Evolutionary conservation across 2,888 invertebrate genomes (phyloP).

Genomic region (Druceiella hillmani): DNA sequence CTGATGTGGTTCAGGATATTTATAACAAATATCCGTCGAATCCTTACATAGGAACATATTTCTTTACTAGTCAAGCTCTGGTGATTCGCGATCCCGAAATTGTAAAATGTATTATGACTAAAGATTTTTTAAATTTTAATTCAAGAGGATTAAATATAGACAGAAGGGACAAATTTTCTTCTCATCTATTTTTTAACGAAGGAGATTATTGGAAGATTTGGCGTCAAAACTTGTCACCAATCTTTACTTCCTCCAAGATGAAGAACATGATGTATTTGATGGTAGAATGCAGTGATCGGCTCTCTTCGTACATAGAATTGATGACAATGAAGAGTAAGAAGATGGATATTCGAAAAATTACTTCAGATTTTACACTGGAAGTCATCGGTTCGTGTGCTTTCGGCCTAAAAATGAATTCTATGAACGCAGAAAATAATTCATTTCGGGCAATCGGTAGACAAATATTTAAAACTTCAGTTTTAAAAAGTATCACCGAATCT

Average conservation of each 20-base stretch:
- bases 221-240: neutral
- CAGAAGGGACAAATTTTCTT: too few relatives aligned
- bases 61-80: too few relatives aligned
- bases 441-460: neutral
- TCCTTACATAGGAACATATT: too few relatives aligned
- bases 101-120: too few relatives aligned
- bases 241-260: neutral
- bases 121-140: too few relatives aligned
- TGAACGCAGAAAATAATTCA: neutral
- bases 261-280: conserved; percentile 2
- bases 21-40: too few relatives aligned
- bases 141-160: too few relatives aligned
- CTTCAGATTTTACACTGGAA: neutral
- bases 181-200: too few relatives aligned
- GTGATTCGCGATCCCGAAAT: too few relatives aligned
- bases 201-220: neutral
- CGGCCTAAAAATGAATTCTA: neutral
- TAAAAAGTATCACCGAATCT: neutral
- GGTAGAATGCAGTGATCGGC: neutral
- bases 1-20: too few relatives aligned
- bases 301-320: neutral
- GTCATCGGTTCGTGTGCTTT: neutral
- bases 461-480: neutral
- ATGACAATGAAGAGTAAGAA: neutral
- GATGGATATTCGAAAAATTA: neutral